Conservation (phyloP, 2,113 vertebrate genomes). For the Zosterops japonicus region DNA sequence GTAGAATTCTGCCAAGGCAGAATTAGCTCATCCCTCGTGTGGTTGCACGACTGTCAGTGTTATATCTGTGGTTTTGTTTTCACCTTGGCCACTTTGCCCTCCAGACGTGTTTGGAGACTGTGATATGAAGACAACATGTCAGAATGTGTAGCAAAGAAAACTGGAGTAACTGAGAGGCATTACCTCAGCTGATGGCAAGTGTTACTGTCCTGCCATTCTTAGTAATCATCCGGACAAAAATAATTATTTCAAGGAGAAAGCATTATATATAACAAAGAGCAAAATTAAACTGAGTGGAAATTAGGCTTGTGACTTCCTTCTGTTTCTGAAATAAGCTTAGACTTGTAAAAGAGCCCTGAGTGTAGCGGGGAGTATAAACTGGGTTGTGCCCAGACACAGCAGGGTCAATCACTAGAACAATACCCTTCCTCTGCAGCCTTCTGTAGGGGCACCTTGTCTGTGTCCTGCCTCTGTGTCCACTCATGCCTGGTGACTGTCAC, state of each 20-base stretch:
- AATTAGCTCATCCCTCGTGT: neutral
- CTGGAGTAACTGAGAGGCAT: neutral
- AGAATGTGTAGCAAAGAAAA: neutral
- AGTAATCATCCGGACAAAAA: neutral
- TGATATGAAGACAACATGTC: neutral
- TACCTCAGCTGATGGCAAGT: neutral
- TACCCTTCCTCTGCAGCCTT: neutral
- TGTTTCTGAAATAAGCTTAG: neutral
- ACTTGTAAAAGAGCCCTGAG: neutral
- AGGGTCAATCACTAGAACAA: accelerated
- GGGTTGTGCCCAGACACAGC: neutral
- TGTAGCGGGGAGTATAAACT: neutral
- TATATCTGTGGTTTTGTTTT: neutral
- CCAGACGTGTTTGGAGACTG: neutral
- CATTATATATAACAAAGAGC: neutral
- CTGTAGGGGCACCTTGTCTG: neutral
- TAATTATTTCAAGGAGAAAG: neutral
- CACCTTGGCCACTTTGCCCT: neutral
- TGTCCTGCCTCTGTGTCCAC: neutral
- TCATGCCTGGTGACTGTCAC: neutral
- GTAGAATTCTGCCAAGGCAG: neutral
- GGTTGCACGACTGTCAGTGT: neutral
- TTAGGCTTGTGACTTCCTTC: neutral
- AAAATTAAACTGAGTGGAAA: neutral
- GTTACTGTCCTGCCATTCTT: neutral